Percentiles rank a stretch among this genome's conserved stretches.
These are phyloP conservation scores for Lagopus muta DNA, from an alignment of 2,113 vertebrate genomes.

Conservation along the genomic window DNA sequence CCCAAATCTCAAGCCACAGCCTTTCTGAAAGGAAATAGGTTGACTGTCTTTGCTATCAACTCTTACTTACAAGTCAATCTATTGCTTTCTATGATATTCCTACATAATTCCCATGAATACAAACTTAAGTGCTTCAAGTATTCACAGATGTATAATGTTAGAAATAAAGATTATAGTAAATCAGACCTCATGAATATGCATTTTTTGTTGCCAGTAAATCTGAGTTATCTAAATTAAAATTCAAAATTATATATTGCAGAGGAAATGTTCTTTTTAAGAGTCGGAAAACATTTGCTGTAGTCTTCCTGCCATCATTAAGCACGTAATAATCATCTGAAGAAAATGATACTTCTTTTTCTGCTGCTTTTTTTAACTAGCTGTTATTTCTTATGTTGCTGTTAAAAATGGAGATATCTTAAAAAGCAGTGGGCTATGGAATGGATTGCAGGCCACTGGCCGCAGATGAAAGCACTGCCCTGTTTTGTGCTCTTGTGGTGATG, in stretches of 20 bases:
- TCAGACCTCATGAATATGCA: slow-evolving; percentile 77
- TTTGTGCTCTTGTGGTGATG: not conserved
- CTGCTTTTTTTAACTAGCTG: slow-evolving; percentile 67
- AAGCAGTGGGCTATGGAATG: not conserved
- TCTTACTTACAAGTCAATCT: slow-evolving; percentile 45
- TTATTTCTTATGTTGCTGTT: slow-evolving; percentile 44
- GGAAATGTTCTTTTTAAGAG: slow-evolving; percentile 58
- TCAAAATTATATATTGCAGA: slow-evolving; percentile 72
- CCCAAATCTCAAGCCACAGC: not conserved
- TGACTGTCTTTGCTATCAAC: not conserved
- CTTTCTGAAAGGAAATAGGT: slow-evolving; percentile 1
- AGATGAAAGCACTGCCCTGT: not conserved
- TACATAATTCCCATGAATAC: slow-evolving; percentile 64
- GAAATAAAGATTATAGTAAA: slow-evolving; percentile 77
- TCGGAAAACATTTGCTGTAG: slow-evolving; percentile 73
- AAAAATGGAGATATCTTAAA: slow-evolving; percentile 68
- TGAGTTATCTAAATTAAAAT: slow-evolving; percentile 78
- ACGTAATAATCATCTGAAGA: slow-evolving; percentile 66
- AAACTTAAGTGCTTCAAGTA: slow-evolving; percentile 59
- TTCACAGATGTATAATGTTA: slow-evolving; percentile 68
- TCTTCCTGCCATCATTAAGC: slow-evolving; percentile 72
- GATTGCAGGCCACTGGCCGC: not conserved
- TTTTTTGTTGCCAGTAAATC: slow-evolving; percentile 70
- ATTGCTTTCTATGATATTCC: slow-evolving; percentile 31
- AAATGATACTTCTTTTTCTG: slow-evolving; percentile 57